Evolutionary conservation across 1,140 invertebrate species (phyloP).

Genomic region (Lordiphosa clarofinis): DNA sequence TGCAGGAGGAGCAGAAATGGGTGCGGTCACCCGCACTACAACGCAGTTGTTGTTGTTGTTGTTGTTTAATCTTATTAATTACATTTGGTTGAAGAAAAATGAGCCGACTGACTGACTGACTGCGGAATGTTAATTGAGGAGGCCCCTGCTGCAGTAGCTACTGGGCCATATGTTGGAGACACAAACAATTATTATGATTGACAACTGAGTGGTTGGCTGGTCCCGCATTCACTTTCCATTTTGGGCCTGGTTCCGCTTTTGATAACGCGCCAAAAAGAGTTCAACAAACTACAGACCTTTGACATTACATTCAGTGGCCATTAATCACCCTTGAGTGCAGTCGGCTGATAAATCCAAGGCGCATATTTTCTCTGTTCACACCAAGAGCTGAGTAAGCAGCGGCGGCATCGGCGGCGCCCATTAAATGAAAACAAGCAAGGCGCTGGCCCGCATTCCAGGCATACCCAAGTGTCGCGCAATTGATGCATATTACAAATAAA

Average conservation of each 20-base stretch:
- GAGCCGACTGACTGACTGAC: slow-evolving; percentile 19
- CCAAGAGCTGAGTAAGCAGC: slow-evolving; percentile 32
- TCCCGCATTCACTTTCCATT: slow-evolving; percentile 41
- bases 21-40: slow-evolving; percentile 61
- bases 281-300: slow-evolving; percentile 65
- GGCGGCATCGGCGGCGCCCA: slow-evolving; percentile 38
- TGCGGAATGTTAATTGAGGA: slow-evolving; percentile 71
- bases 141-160: slow-evolving; percentile 22
- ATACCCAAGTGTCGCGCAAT: slow-evolving; percentile 68
- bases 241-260: slow-evolving; percentile 39
- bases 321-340: slow-evolving; percentile 66
- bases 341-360: slow-evolving; percentile 75
- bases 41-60: slow-evolving; percentile 66
- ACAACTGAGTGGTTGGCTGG: not conserved
- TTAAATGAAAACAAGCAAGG: slow-evolving; percentile 54
- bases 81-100: slow-evolving; percentile 66
- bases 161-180: slow-evolving; percentile 14
- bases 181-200: slow-evolving; percentile 5
- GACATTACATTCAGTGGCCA: slow-evolving; percentile 57
- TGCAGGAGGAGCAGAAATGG: slow-evolving; percentile 42
- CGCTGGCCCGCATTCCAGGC: slow-evolving; percentile 64
- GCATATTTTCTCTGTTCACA: slow-evolving; percentile 60
- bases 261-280: slow-evolving; percentile 54
- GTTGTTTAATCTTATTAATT: slow-evolving; percentile 74
- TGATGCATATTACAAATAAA: slow-evolving; percentile 68